A percentile compares a stretch with the other conserved stretches of the same genome.
These are phyloP conservation scores for Lophius americanus DNA, from an alignment of 2,797 vertebrate genomes.

Conservation along the genomic window DNA sequence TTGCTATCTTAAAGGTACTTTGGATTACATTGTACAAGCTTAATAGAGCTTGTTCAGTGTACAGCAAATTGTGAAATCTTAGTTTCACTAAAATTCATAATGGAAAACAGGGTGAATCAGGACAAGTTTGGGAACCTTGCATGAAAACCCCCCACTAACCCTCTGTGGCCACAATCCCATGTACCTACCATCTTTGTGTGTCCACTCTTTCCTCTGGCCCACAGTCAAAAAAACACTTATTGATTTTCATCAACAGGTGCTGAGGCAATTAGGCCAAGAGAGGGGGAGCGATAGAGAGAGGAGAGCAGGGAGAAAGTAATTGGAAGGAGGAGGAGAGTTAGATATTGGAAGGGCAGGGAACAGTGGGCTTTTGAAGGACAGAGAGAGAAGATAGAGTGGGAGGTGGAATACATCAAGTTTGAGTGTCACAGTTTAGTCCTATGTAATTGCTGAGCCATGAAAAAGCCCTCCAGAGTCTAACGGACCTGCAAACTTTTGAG, in stretches of 20 bases:
- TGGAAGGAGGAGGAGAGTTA: constrained; percentile 34
- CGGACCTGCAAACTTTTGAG: constrained; percentile 36
- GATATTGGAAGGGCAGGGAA: constrained; percentile 49
- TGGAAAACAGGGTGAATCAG: not conserved
- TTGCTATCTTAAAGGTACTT: too few relatives aligned
- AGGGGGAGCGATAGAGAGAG: constrained; percentile 22
- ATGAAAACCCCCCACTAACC: constrained; percentile 44
- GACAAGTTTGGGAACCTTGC: constrained; percentile 30
- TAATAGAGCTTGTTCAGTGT: too few relatives aligned
- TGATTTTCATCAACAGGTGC: constrained; percentile 70
- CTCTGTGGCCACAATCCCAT: constrained; percentile 38
- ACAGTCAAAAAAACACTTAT: constrained; percentile 60
- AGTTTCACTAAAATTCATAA: too few relatives aligned
- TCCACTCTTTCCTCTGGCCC: constrained; percentile 29
- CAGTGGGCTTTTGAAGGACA: constrained; percentile 58
- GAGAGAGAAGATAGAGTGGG: constrained; percentile 44
- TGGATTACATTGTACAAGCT: too few relatives aligned
- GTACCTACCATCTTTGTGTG: constrained; percentile 8
- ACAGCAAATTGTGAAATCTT: too few relatives aligned
- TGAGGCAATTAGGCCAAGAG: constrained; percentile 50
- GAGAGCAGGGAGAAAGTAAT: constrained; percentile 20
- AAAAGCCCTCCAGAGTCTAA: constrained; percentile 57
- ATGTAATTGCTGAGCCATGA: constrained; percentile 57
- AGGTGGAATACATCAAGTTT: constrained; percentile 63
- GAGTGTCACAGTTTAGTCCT: constrained; percentile 52